Conservation (phyloP, 2,888 invertebrate genomes). For the Lydus trimaculatus region DNA sequence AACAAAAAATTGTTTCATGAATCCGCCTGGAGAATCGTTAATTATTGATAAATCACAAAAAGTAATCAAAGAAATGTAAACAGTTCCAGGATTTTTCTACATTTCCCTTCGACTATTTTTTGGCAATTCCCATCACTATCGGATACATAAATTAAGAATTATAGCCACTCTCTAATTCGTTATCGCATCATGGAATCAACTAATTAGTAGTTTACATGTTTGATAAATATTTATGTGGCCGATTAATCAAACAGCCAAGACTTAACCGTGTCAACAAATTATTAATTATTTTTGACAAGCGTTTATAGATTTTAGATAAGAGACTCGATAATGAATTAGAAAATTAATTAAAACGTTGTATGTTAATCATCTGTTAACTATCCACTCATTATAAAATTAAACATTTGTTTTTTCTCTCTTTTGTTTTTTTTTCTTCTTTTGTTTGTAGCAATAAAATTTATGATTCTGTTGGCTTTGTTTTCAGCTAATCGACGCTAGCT, state of each 20-base stretch:
- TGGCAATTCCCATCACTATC: background rate
- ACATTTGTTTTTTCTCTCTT: background rate
- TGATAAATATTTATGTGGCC: background rate
- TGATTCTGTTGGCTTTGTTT: slow-evolving; percentile 58
- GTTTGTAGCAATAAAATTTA: slow-evolving; percentile 17
- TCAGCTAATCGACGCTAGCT: slow-evolving; percentile 89
- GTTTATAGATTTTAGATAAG: background rate
- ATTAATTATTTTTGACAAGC: background rate
- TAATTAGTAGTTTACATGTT: slow-evolving; percentile 7
- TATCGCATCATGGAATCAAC: background rate
- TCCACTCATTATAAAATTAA: background rate
- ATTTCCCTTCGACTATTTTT: background rate
- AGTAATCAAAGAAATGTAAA: background rate
- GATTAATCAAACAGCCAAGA: background rate
- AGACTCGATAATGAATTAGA: background rate
- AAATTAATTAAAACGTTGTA: slow-evolving; percentile 1
- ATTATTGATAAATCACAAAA: background rate
- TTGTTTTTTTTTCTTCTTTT: background rate
- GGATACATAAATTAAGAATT: background rate
- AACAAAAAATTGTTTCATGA: too few relatives aligned
- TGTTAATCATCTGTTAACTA: slow-evolving; percentile 7
- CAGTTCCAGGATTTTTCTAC: background rate
- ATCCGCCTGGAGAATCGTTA: background rate
- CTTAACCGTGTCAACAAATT: background rate
- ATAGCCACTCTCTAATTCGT: background rate